These are phyloP conservation scores for Leptinotarsa peninsularis DNA, from an alignment of 2,888 invertebrate species.

Conservation along the genomic window DNA sequence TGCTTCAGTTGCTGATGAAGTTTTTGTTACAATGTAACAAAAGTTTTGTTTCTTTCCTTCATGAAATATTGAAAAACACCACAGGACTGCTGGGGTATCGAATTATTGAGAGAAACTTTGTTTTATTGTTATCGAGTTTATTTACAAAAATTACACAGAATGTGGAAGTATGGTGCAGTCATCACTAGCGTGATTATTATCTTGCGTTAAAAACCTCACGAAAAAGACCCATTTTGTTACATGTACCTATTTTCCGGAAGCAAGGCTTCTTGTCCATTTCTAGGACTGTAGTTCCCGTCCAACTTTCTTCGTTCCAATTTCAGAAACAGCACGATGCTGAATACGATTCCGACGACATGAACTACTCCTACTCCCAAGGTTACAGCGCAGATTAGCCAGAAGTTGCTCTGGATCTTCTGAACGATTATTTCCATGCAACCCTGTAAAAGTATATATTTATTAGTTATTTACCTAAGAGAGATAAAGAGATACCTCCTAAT, in stretches of 20 bases:
- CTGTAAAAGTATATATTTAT: constrained; percentile 38
- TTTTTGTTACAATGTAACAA: not conserved
- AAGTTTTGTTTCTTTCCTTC: no score
- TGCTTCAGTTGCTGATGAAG: no score
- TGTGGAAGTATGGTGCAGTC: not conserved
- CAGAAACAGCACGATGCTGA: constrained; percentile 49
- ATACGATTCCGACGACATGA: constrained; percentile 50
- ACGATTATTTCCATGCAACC: constrained; percentile 47
- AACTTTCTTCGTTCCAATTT: constrained; percentile 48
- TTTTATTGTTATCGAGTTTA: not conserved
- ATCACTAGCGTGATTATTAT: no score
- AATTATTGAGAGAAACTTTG: not conserved
- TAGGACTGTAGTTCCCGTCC: constrained; percentile 47
- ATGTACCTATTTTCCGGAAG: constrained; percentile 27
- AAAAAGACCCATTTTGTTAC: not conserved
- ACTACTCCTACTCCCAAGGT: constrained; percentile 47
- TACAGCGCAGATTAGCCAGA: constrained; percentile 50
- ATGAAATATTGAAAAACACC: no score
- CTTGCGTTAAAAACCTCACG: not conserved
- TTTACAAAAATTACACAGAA: constrained; percentile 2
- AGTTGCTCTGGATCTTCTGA: constrained; percentile 39
- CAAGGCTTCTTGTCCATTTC: constrained; percentile 47
- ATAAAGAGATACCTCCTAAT: no score
- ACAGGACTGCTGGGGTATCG: not conserved
- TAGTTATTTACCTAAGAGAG: no score